Evolutionary conservation across 1,140 invertebrate species (phyloP), one percentile per base, ranked within the genome.

Genomic region (Riptortus pedestris): DNA sequence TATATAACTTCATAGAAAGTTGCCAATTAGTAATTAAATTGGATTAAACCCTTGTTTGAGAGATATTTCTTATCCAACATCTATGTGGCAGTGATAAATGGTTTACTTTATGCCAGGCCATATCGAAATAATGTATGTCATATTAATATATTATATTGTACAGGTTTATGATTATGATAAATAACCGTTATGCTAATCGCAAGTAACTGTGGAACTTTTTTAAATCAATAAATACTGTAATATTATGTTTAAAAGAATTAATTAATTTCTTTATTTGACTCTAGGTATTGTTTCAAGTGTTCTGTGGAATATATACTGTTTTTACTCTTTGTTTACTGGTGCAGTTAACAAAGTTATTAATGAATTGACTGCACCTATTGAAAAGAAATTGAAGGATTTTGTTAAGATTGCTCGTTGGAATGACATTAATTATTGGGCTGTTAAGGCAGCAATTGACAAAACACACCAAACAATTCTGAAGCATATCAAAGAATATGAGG

Each of bases 331-430:
- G 72, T 96, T 95, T 72, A 68, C 76, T 0, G 66, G 74, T 0
- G 78, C 81, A 69, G 81, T 98, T 0, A 71, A 76, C 0, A 74
- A 77, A 1, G 78, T 81, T 60, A 83, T 95, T 1, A 80, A 82
- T 22, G 77, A 81, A 4, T 74, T 87, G 7, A 81, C 85, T 61
- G 70, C 77, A 0, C 91, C 92, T 0, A 90, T 96, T 65, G 91
- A 96, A 69, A 95, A 93, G 76, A 89, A 93, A 74, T 72, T 98
- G 1, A 87, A 87, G 66, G 91, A 96, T 66, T 94, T 93, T 73
- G 88, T 98, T 0, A 96, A 97, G 73, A 96, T 98, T 48, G 87
- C 87, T n/a, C 80, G 90, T 31, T 98, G 94, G 88, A 78, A 83
- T 67, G 94, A 98, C 71, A 83, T 94, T 1, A 96, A 88, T 71